phyloP scores from a whole-genome alignment of 2,797 vertebrate species.

The Lepus townsendii region DNA sequence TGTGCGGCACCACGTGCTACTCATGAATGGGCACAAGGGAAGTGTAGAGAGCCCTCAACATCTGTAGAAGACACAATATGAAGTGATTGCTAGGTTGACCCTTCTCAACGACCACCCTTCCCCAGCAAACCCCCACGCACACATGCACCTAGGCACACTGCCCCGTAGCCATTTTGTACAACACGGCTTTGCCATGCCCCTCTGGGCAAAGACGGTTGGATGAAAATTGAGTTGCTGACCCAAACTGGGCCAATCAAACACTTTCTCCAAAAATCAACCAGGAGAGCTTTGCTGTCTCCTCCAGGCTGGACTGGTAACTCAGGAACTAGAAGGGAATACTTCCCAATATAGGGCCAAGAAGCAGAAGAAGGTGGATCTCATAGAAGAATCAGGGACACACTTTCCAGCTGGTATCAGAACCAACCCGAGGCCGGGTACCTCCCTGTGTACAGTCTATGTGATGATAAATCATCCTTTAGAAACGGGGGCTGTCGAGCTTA shows the following conservation, averaged over 20 bases:
- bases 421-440: background rate
- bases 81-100: background rate
- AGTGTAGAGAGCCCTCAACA: background rate
- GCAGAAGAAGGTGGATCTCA: background rate
- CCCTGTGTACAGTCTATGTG: background rate
- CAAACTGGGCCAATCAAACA: background rate
- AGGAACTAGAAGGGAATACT: background rate
- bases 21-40: background rate
- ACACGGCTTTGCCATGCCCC: rapidly evolving
- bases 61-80: too few relatives aligned
- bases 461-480: background rate
- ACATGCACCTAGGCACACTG: background rate
- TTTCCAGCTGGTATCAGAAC: background rate
- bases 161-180: background rate
- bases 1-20: background rate
- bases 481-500: background rate
- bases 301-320: background rate
- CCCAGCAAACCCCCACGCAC: too few relatives aligned
- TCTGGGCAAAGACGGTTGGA: background rate
- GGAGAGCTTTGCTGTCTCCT: background rate
- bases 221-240: background rate
- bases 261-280: background rate
- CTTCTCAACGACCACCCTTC: background rate
- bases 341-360: background rate
- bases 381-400: background rate